These are phyloP conservation scores for Euphonia xanthogaster DNA, from an alignment of 2,797 vertebrate genomes.

Conservation along the genomic window DNA sequence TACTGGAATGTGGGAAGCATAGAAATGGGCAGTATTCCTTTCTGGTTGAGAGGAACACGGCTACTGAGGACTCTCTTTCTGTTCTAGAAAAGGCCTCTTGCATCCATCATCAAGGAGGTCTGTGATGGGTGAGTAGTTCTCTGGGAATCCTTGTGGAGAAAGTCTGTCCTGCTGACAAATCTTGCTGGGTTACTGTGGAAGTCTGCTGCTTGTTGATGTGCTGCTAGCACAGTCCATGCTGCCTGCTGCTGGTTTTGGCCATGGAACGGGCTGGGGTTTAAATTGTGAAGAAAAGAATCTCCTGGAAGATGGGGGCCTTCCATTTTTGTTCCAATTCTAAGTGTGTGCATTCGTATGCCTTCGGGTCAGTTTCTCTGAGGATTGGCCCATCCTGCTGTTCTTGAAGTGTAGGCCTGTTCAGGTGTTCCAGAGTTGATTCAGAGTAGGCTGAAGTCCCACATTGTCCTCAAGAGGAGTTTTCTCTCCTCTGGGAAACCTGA, in stretches of 20 bases:
- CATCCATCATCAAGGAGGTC: conserved; percentile 94
- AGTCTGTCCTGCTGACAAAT: not conserved
- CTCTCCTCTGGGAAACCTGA: not conserved
- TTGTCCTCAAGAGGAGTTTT: not conserved
- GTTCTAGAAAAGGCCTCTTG: conserved; percentile 91
- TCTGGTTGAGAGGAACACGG: not conserved
- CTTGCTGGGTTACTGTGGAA: not conserved
- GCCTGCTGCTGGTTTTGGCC: not conserved
- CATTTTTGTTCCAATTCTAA: not conserved
- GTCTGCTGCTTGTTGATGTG: not conserved
- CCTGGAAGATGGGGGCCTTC: not conserved
- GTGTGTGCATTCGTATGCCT: not conserved
- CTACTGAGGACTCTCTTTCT: conserved; percentile 30
- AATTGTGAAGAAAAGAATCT: not conserved
- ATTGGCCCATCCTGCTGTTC: not conserved
- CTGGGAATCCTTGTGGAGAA: not conserved
- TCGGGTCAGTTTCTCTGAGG: not conserved
- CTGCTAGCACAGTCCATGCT: not conserved
- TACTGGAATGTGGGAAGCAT: not conserved
- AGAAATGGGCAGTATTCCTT: not conserved
- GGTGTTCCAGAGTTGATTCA: not conserved
- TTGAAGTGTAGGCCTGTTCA: not conserved
- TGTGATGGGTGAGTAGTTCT: conserved; percentile 91
- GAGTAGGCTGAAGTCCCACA: not conserved
- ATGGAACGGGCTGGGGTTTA: not conserved